A percentile compares a stretch with the other conserved stretches of the same genome.
Conservation (phyloP, 1,140 invertebrate genomes). For the Agrypnia vestita region DNA sequence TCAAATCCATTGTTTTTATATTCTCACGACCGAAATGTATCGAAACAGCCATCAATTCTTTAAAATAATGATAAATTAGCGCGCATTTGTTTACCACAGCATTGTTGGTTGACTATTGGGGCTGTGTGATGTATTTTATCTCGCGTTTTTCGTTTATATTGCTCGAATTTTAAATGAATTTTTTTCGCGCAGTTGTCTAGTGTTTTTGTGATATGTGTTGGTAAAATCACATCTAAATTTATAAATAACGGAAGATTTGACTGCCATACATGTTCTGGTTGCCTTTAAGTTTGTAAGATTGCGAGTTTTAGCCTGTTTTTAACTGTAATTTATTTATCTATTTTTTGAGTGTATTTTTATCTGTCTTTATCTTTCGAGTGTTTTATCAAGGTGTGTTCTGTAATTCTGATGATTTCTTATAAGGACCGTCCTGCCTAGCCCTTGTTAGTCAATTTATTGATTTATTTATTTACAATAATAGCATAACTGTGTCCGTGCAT, state of each 20-base stretch:
- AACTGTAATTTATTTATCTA: not conserved
- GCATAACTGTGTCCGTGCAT: too few relatives aligned
- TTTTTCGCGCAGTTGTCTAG: not conserved
- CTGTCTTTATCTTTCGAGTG: not conserved
- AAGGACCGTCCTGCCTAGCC: not conserved
- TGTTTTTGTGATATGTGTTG: not conserved
- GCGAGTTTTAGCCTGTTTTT: too few relatives aligned
- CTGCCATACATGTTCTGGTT: too few relatives aligned
- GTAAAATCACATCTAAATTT: not conserved
- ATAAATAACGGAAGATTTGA: not conserved
- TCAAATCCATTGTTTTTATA: constrained; percentile 12
- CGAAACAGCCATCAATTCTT: not conserved
- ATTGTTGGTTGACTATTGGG: not conserved
- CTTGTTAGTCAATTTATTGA: not conserved
- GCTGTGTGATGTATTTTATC: not conserved
- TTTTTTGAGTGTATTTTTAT: not conserved
- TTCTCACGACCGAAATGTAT: not conserved
- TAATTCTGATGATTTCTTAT: not conserved
- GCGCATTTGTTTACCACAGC: not conserved
- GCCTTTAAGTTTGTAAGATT: too few relatives aligned
- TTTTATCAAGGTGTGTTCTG: not conserved
- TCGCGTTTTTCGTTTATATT: not conserved
- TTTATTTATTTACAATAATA: not conserved
- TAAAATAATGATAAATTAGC: not conserved
- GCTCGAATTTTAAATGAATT: not conserved